Conservation (phyloP, 1,140 invertebrate species). For the Drosophila sp. region DNA sequence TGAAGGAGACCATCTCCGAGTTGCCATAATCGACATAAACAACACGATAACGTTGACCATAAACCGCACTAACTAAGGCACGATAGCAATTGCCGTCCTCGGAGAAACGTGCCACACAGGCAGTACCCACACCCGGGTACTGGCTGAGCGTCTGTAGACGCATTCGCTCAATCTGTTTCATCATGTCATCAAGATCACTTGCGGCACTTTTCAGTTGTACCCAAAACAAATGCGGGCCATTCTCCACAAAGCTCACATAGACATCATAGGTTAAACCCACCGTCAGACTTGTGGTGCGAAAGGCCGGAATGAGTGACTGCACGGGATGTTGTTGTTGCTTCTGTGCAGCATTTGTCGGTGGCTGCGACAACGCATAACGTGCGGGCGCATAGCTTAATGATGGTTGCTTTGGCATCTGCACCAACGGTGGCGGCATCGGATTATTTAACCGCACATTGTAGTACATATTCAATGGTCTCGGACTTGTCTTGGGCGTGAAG, state of each 20-base stretch:
- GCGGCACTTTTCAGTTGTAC: constrained; percentile 88
- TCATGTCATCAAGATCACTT: constrained; percentile 87
- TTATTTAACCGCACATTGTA: constrained; percentile 71
- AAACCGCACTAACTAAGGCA: constrained; percentile 89
- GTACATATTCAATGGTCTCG: constrained; percentile 60
- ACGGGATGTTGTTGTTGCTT: constrained; percentile 20
- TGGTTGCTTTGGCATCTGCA: constrained; percentile 32
- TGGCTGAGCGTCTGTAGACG: constrained; percentile 87
- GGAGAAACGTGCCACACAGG: constrained; percentile 89
- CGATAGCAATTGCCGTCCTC: constrained; percentile 88
- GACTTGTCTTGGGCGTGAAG: constrained; percentile 51
- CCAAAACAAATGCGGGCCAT: constrained; percentile 90
- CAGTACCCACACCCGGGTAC: constrained; percentile 87
- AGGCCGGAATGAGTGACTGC: constrained; percentile 72
- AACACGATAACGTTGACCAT: constrained; percentile 87
- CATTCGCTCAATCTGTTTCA: constrained; percentile 88
- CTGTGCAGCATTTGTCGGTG: constrained; percentile 14
- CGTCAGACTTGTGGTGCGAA: constrained; percentile 86
- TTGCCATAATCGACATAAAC: constrained; percentile 93
- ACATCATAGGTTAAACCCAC: constrained; percentile 86
- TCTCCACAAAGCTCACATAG: constrained; percentile 90
- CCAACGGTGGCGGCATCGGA: constrained; percentile 29
- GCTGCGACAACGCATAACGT: constrained; percentile 51
- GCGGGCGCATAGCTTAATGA: constrained; percentile 43
- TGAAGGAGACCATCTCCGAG: constrained; percentile 88